Evolutionary conservation across 2,113 vertebrate genomes (phyloP).

Genomic region (Gymnarchus niloticus): DNA sequence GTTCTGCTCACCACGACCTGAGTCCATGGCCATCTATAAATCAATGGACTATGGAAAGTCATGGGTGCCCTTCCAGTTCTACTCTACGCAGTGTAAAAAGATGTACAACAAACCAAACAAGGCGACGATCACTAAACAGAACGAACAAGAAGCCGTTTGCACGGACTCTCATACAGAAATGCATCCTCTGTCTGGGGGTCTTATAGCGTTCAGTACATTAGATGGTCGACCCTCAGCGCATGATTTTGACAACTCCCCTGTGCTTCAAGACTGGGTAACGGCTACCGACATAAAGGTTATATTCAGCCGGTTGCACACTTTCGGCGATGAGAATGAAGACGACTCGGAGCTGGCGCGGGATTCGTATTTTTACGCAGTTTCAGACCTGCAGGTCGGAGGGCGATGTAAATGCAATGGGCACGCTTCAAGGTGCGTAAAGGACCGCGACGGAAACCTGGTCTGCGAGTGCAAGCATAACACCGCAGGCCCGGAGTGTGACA

Average conservation of each 20-base stretch:
- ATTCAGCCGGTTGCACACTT: slow-evolving; percentile 87
- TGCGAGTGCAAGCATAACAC: slow-evolving; percentile 98
- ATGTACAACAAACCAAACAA: slow-evolving; percentile 88
- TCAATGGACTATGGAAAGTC: slow-evolving; percentile 97
- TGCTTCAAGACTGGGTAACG: slow-evolving; percentile 98
- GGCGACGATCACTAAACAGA: slow-evolving; percentile 91
- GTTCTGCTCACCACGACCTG: slow-evolving; percentile 92
- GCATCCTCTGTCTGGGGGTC: slow-evolving; percentile 84
- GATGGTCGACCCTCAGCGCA: slow-evolving; percentile 93
- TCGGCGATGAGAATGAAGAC: slow-evolving; percentile 91
- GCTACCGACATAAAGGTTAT: slow-evolving; percentile 92
- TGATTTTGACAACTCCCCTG: slow-evolving; percentile 97
- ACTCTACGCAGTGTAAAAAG: slow-evolving; percentile 92
- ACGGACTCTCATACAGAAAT: slow-evolving; percentile 94
- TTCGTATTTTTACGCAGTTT: slow-evolving; percentile 91
- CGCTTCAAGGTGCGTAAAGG: slow-evolving; percentile 88
- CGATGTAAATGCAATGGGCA: slow-evolving; percentile 97
- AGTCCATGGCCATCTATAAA: slow-evolving; percentile 94
- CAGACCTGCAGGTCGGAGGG: slow-evolving; percentile 94
- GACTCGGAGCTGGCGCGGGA: slow-evolving; percentile 90
- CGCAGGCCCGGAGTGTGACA: slow-evolving; percentile 92
- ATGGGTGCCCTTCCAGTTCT: slow-evolving; percentile 96
- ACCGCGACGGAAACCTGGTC: slow-evolving; percentile 82
- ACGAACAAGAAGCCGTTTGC: slow-evolving; percentile 97
- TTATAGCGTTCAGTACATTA: slow-evolving; percentile 98